Conservation (phyloP, 2,888 invertebrate genomes). For the Andrena haemorrhoa region DNA sequence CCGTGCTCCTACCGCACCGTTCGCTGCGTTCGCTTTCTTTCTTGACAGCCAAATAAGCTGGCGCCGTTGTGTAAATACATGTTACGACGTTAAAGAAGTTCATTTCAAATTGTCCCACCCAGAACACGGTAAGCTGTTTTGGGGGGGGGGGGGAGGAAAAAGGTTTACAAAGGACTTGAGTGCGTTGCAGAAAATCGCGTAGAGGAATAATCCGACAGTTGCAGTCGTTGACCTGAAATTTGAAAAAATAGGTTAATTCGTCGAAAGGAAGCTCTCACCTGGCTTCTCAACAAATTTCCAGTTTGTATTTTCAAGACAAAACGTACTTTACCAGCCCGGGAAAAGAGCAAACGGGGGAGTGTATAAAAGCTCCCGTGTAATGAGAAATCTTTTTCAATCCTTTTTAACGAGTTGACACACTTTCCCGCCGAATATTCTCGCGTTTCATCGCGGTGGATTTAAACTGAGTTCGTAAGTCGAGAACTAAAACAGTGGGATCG, state of each 20-base stretch:
- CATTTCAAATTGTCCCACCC: background rate
- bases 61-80: background rate
- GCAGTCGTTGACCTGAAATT: background rate
- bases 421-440: conserved; percentile 23
- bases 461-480: background rate
- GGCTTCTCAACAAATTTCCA: conserved; percentile 1
- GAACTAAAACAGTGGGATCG: background rate
- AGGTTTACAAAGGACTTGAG: background rate
- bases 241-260: conserved; percentile 13
- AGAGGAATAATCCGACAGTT: background rate
- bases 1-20: background rate
- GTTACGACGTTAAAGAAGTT: background rate
- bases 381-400: conserved; percentile 51
- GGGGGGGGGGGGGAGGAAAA: too few relatives aligned
- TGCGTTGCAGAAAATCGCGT: background rate
- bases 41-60: conserved; percentile 1
- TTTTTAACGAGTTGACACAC: conserved; percentile 50
- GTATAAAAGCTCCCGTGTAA: conserved; percentile 27
- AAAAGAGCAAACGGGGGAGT: conserved; percentile 19
- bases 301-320: background rate
- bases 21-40: background rate
- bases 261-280: background rate
- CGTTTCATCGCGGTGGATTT: background rate
- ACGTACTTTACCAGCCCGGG: background rate
- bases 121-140: background rate